Evolutionary conservation across 2,888 invertebrate genomes (phyloP).

Genomic region (Euzetes globulus): DNA sequence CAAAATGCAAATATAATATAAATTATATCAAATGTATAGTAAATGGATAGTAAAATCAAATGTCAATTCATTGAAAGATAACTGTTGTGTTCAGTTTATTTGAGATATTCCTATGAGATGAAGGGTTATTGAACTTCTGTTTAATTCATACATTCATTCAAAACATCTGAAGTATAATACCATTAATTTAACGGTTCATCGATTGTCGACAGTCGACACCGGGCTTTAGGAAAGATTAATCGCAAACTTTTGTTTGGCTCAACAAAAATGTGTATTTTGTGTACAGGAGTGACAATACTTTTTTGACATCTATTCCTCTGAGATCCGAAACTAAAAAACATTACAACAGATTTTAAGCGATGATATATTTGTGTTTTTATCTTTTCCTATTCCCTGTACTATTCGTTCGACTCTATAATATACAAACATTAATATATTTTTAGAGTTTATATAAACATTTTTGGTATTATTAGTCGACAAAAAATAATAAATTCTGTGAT

Average conservation of each 20-base stretch:
- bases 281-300: background rate
- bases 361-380: conserved; percentile 38
- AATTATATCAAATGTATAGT: too few species aligned
- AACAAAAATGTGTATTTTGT: background rate
- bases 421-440: background rate
- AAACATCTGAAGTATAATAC: background rate
- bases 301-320: background rate
- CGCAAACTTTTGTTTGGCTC: background rate
- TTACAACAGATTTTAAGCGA: background rate
- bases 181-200: conserved; percentile 18
- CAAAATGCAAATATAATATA: too few species aligned
- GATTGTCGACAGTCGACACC: conserved; percentile 8
- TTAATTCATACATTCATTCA: background rate
- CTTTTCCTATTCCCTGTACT: background rate
- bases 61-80: too few species aligned
- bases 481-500: background rate
- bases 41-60: too few species aligned
- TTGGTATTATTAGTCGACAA: background rate
- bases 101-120: background rate
- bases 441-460: background rate
- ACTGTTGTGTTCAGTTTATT: too few species aligned
- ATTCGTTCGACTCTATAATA: background rate
- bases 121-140: background rate
- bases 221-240: background rate
- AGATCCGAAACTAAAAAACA: background rate